Evolutionary conservation across 2,888 invertebrate genomes (phyloP), one percentile per base, ranked within the genome.

Genomic region (Morpho deidamia): DNA sequence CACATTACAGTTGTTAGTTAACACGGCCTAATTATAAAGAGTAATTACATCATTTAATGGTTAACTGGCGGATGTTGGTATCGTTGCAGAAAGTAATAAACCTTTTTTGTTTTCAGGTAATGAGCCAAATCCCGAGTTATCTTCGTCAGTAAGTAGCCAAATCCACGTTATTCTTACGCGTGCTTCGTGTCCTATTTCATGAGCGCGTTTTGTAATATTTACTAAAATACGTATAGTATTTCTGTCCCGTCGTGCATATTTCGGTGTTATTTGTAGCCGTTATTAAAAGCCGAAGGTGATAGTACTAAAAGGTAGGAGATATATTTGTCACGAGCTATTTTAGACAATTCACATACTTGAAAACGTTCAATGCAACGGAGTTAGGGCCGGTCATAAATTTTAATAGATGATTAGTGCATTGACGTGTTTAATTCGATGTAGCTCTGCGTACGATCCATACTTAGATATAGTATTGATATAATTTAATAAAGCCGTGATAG

Each of bases 271-370:
- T 85, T 76, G 69, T 75, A 74, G 68, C 68, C 67, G 73, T 80
- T 83, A 84, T 83, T 83, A 79, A 74, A 67, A 72, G 72, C 72
- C 73, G 87, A 88, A 88, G 88, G 86, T 85, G 79, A 85, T 82
- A 80, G 73, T 72, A 74, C 78, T 76, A 74, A 78, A 76, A 70
- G 69, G 74, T 74, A 62, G 69, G 42, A 70, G 78, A 80, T 87
- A 86, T 79, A 76, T 82, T 79, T 78, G 81, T 83, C 82, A 68
- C 75, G 60, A 65, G 71, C 72, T 85, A 87, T 85, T 88, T 85
- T 80, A 56, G 73, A 76, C 70, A 73, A 70, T 74, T 67, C 71
- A 40, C 35, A 49, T 42, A 42, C 72, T 71, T 70, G 71, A 65
- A 51, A 51, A 60, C 67, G 70, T 75, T 83, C 84, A 83, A 81